Conservation (phyloP, 2,113 vertebrate species). For the Triplophysa tibetana region DNA sequence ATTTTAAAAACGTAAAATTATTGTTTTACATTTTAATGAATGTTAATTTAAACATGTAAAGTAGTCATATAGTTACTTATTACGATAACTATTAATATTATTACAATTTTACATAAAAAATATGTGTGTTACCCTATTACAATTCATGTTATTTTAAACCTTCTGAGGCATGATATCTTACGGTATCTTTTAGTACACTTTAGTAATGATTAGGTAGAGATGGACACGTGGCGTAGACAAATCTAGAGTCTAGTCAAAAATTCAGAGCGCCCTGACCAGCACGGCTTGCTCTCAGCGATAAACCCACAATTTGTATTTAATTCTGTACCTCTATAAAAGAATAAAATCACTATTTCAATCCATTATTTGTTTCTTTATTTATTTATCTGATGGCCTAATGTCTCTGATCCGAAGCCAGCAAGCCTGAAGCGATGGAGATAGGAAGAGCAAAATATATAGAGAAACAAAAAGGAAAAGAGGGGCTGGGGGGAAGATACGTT, state of each 20-base stretch:
- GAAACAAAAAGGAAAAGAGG: constrained; percentile 16
- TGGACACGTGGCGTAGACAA: not conserved
- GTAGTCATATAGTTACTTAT: no score
- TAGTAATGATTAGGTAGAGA: not conserved
- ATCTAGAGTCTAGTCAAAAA: not conserved
- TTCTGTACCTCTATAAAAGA: constrained; percentile 25
- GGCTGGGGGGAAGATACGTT: constrained; percentile 31
- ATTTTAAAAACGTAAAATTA: no score
- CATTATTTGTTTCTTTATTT: constrained; percentile 37
- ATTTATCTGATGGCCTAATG: constrained; percentile 39
- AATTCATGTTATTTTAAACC: no score
- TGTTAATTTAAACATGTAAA: no score
- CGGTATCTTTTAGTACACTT: not conserved
- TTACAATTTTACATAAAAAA: no score
- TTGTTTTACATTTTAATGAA: no score
- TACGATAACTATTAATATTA: no score
- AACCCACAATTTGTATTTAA: constrained; percentile 4
- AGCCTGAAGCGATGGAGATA: constrained; percentile 22
- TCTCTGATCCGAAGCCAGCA: constrained; percentile 36
- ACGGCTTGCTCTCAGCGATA: not conserved
- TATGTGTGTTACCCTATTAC: no score
- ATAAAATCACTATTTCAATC: constrained; percentile 26
- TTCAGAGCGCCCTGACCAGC: constrained; percentile 11
- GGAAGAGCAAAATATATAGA: constrained; percentile 27
- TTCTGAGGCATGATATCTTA: no score